phyloP scores from a whole-genome alignment of 2,113 vertebrate species.

The Lycaon pictus region DNA sequence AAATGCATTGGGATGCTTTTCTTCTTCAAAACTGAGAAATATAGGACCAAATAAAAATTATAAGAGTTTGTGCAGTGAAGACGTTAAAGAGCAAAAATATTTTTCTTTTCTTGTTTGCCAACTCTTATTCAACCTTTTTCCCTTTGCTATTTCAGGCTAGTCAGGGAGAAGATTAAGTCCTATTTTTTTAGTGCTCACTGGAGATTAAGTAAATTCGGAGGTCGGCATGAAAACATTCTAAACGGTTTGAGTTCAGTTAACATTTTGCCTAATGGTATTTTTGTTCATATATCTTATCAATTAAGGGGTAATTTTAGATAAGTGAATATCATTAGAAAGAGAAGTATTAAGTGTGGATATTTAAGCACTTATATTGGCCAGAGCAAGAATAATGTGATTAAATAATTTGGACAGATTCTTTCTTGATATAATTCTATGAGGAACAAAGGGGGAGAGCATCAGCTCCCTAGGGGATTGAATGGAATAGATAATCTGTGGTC shows the following conservation, averaged over 20 bases:
- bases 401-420: constrained; percentile 75
- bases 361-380: constrained; percentile 74
- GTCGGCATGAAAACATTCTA: constrained; percentile 71
- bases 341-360: constrained; percentile 73
- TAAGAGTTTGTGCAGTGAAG: not conserved
- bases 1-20: not conserved
- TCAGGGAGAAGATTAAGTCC: constrained; percentile 43
- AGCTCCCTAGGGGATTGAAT: constrained; percentile 52
- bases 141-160: constrained; percentile 12
- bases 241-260: constrained; percentile 75
- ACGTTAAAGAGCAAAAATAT: not conserved
- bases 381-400: constrained; percentile 80
- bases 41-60: not conserved
- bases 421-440: constrained; percentile 62
- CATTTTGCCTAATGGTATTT: constrained; percentile 77
- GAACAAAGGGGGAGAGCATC: constrained; percentile 46
- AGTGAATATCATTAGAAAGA: constrained; percentile 76
- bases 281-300: constrained; percentile 79
- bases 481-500: constrained; percentile 76
- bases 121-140: not conserved
- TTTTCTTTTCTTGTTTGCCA: not conserved
- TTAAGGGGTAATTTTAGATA: constrained; percentile 81
- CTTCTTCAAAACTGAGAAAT: not conserved
- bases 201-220: constrained; percentile 76
- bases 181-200: constrained; percentile 53